Evolutionary conservation across 1,140 invertebrate species (phyloP).

Genomic region (Drosophila saltans): DNA sequence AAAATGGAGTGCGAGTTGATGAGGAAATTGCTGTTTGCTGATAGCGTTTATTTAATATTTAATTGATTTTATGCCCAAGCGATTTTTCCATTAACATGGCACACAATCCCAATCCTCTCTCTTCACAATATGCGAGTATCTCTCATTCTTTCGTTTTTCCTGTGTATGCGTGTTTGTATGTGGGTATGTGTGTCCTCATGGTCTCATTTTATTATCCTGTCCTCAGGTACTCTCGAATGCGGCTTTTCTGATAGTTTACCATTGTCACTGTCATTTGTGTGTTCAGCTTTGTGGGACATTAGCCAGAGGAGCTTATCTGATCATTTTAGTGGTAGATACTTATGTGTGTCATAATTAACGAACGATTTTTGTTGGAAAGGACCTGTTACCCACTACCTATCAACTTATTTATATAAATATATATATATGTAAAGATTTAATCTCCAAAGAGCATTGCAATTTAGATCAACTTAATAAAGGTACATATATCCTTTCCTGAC

Average conservation of each 20-base stretch:
- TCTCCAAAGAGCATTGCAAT: constrained; percentile 1
- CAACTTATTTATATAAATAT: too few relatives aligned
- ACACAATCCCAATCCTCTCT: neutral
- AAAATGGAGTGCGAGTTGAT: neutral
- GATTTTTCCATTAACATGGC: constrained; percentile 46
- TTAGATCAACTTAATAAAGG: neutral
- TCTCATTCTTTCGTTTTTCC: constrained; percentile 13
- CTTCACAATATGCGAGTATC: neutral
- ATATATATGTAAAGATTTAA: neutral
- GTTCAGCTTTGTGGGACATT: constrained; percentile 16
- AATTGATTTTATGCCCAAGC: constrained; percentile 68
- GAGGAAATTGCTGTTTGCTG: constrained; percentile 71
- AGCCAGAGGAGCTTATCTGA: constrained; percentile 50
- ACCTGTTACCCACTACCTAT: too few relatives aligned
- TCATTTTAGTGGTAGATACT: constrained; percentile 26
- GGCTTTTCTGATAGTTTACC: constrained; percentile 15
- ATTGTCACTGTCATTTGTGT: constrained; percentile 21
- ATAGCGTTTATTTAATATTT: constrained; percentile 78
- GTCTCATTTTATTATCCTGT: constrained; percentile 14
- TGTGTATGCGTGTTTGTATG: neutral
- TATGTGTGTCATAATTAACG: constrained; percentile 12
- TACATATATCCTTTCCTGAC: neutral
- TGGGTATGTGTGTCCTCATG: too few relatives aligned
- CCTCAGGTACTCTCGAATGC: constrained; percentile 2
- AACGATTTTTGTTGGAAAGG: too few relatives aligned